Conservation (phyloP, 1,140 invertebrate genomes). For the Rhopalosiphum maidis region DNA sequence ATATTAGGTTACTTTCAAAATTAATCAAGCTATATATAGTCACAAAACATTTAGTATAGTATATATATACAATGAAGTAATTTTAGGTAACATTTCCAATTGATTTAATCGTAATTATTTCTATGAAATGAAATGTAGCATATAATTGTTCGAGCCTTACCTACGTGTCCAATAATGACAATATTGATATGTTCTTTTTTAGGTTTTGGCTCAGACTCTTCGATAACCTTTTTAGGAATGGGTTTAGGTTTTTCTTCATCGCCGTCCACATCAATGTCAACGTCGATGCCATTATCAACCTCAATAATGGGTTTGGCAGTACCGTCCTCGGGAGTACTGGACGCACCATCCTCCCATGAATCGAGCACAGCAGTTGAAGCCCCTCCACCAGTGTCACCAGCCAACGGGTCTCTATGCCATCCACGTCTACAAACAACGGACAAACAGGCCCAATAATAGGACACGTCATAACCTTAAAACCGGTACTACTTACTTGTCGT, state of each 20-base stretch:
- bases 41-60: no score
- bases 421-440: constrained; percentile 45
- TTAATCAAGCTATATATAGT: neutral
- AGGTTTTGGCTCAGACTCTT: constrained; percentile 79
- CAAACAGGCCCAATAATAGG: neutral
- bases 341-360: constrained; percentile 55
- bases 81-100: neutral
- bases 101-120: neutral
- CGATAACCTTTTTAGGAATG: constrained; percentile 79
- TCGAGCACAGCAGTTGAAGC: constrained; percentile 30
- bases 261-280: constrained; percentile 63
- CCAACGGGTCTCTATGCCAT: neutral
- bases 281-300: neutral
- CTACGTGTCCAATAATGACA: constrained; percentile 99
- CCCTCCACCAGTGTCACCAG: neutral
- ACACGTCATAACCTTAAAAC: constrained; percentile 61
- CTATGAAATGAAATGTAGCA: no score
- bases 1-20: neutral
- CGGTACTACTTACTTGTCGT: constrained; percentile 59
- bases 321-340: constrained; percentile 35
- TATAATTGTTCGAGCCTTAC: constrained; percentile 67
- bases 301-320: constrained; percentile 47
- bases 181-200: constrained; percentile 99
- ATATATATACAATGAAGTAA: neutral
- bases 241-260: constrained; percentile 68